Evolutionary conservation across 1,140 invertebrate species (phyloP), one percentile per base, ranked within the genome.

Genomic region (Caligus rogercresseyi): DNA sequence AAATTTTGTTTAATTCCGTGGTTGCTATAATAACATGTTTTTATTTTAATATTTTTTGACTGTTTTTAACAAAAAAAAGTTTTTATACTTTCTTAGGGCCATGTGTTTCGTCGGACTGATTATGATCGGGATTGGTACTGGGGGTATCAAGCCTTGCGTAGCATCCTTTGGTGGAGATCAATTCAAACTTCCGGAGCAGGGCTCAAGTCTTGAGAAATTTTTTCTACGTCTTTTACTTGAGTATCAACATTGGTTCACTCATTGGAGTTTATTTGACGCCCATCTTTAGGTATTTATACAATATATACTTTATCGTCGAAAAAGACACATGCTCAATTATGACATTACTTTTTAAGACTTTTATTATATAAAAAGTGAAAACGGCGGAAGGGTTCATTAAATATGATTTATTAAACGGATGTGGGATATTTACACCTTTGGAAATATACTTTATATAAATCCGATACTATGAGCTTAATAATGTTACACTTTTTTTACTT

Each of bases 91-190:
- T 51, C 19, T 20, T 16, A 43, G 31, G 31, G 31, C 31, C 31
- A 43, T 43, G 31, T 11, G 31, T 43, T 43, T 90, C 4, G 7
- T 87, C n/a, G 89, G 89, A 0, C 73, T 94, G 62, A 67, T 83
- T 0, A 73, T 93, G 15, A 89, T 95, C 66, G 89, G 89, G 1
- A 61, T 92, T 14, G 90, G 91, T 0, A 91, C 89, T 0, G 95
- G 92, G 7, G 90, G 94, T 1, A 98, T 99, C 69, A 98, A 98
- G 71, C 92, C 95, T 0, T 97, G 92, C 71, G 93, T 98, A 0
- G 82, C 89, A 0, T 87, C 94, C 0, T 98, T 98, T 73, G 95
- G 95, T 18, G 95, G 20, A 1, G 67, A 62, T 52, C 71, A 72
- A 58, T 70, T 69, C 24, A 63, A 62, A 21, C 19, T 63, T 1